These are phyloP conservation scores for Emmelina monodactyla DNA, from an alignment of 2,888 invertebrate species.

Conservation along the genomic window DNA sequence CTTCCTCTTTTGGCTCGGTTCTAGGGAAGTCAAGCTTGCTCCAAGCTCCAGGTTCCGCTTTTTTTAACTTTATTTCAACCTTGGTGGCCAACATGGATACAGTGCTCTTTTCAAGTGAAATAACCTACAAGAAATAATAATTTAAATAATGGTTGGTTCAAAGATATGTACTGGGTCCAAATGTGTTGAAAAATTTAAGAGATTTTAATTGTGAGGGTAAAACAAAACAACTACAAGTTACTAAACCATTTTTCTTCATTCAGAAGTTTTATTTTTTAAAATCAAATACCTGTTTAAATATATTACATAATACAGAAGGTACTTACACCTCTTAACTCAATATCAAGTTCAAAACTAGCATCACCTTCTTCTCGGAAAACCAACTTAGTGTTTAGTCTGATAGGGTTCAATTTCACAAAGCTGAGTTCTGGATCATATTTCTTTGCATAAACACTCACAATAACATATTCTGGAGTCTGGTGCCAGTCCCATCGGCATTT, in stretches of 20 bases:
- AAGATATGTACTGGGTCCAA: not conserved
- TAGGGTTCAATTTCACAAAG: slow-evolving; percentile 81
- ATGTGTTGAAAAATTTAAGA: not conserved
- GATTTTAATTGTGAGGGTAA: not conserved
- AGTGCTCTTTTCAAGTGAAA: slow-evolving; percentile 74
- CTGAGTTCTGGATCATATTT: slow-evolving; percentile 82
- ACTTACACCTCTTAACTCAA: slow-evolving; percentile 83
- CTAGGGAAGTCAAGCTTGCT: slow-evolving; percentile 73
- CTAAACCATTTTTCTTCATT: not conserved
- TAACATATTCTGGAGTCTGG: slow-evolving; percentile 86
- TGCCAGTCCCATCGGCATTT: slow-evolving; percentile 95
- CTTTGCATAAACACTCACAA: slow-evolving; percentile 91
- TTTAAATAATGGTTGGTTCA: not conserved
- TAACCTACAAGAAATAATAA: slow-evolving; percentile 69
- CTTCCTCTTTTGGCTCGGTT: slow-evolving; percentile 25
- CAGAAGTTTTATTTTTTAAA: no score
- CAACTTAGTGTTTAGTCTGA: slow-evolving; percentile 77
- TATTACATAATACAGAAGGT: not conserved
- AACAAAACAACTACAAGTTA: not conserved
- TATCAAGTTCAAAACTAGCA: slow-evolving; percentile 75
- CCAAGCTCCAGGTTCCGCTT: slow-evolving; percentile 88
- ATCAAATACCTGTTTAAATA: no score
- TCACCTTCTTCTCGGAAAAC: slow-evolving; percentile 80
- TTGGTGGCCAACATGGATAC: slow-evolving; percentile 88
- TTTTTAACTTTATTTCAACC: slow-evolving; percentile 90